Evolutionary conservation across 2,888 invertebrate genomes (phyloP), one percentile per base, ranked within the genome.

Genomic region (Malthinus flaveolus): DNA sequence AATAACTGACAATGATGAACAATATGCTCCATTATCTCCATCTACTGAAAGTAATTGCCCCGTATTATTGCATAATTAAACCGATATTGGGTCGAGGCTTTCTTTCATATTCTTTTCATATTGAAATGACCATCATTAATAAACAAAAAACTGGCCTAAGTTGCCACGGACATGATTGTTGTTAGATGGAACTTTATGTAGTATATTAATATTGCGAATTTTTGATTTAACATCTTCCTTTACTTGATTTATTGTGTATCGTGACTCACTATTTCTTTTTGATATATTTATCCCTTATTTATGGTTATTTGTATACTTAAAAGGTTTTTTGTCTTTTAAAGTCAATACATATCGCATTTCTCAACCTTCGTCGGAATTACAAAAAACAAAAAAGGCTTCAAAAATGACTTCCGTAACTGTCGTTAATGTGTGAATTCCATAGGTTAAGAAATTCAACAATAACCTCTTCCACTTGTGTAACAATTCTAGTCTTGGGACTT

Each of bases 91-190:
- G 55, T 56, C 54, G 61, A 57, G 63, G 62, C 61, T 64, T 66
- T 58, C 65, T 67, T 67, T 66, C 62, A 61, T 66, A 66, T 72
- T 74, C 74, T 74, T 74, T 75, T 75, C 72, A 75, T 75, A 75
- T 75, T 74, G 69, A 71, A 75, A 75, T 75, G 61, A 59, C 59
- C 64, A 62, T 56, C 60, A 61, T 61, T 61, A 55, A 11, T 9
- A 45, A 57, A 61, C 55, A 52, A 54, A 55, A 23, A 57, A 56
- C 49, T 47, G 51, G 35, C 53, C 39, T 34, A 44, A 31, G 37
- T 32, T 49, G 23, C 23, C 3, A 46, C 49, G 54, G 50, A 51
- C 50, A 45, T 47, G 8, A 46, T 50, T 34, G 33, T 59, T 36
- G 51, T 51, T 59, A 39, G 46, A 42, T 47, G 49, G 47, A 31